phyloP scores from a whole-genome alignment of 2,888 invertebrate species.

The Theodoxus fluviatilis region DNA sequence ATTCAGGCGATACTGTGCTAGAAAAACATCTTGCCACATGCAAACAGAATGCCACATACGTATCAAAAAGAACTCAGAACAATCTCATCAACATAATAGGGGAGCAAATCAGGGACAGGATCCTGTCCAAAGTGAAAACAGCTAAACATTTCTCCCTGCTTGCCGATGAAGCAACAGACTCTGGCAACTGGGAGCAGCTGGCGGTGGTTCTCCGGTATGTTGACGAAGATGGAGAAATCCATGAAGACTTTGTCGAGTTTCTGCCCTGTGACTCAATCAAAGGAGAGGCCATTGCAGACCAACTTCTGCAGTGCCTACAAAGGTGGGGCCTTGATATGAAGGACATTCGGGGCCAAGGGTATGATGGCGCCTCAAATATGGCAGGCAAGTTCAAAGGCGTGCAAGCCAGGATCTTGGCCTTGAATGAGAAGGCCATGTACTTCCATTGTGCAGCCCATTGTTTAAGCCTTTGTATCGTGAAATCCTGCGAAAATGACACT shows the following conservation, averaged over 20 bases:
- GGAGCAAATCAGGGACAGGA: constrained; percentile 23
- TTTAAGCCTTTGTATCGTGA: constrained; percentile 30
- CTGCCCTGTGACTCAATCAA: constrained; percentile 27
- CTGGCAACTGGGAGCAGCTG: constrained; percentile 32
- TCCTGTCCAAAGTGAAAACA: constrained; percentile 25
- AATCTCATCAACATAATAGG: constrained; percentile 30
- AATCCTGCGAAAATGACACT: constrained; percentile 30
- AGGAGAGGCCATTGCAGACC: constrained; percentile 17
- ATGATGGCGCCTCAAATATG: constrained; percentile 34
- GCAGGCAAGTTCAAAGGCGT: constrained; percentile 29
- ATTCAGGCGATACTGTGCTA: constrained; percentile 27
- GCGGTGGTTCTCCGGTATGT: constrained; percentile 30
- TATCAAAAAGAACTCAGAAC: constrained; percentile 36
- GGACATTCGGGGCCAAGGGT: constrained; percentile 31
- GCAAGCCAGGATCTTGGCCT: constrained; percentile 28
- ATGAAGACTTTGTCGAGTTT: constrained; percentile 29
- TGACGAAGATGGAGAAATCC: neutral
- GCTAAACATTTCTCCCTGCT: constrained; percentile 31
- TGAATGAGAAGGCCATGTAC: constrained; percentile 30
- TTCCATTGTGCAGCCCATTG: constrained; percentile 34
- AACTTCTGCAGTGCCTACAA: constrained; percentile 20
- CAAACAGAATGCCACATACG: constrained; percentile 26
- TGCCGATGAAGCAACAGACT: constrained; percentile 36
- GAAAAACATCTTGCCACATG: constrained; percentile 26
- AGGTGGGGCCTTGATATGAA: constrained; percentile 24